Conservation (phyloP, 2,797 vertebrate genomes). For the Semaprochilodus insignis region DNA sequence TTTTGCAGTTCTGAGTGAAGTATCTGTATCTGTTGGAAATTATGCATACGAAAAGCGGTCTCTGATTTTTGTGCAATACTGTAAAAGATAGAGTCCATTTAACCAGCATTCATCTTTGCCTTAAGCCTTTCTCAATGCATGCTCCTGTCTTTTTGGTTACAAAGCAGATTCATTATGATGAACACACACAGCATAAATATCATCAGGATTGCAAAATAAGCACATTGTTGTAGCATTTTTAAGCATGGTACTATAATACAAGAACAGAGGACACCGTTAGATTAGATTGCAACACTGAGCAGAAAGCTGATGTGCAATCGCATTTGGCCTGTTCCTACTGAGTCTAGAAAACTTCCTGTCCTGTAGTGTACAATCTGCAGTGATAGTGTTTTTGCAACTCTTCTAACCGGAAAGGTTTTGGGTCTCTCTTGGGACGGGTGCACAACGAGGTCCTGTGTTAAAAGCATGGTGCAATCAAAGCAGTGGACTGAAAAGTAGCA, state of each 20-base stretch:
- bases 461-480: not conserved
- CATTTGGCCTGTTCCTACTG: not conserved
- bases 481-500: not conserved
- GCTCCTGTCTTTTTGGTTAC: not conserved
- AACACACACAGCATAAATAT: not conserved
- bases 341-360: not conserved
- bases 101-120: too few relatives aligned
- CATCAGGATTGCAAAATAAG: not conserved
- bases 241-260: not conserved
- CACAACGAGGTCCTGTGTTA: too few relatives aligned
- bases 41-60: too few relatives aligned
- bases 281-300: not conserved
- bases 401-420: not conserved
- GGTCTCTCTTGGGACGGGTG: not conserved
- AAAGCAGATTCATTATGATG: not conserved
- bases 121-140: too few relatives aligned
- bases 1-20: too few relatives aligned
- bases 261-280: not conserved
- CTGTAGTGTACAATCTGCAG: not conserved
- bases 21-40: too few relatives aligned
- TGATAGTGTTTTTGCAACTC: not conserved
- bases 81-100: too few relatives aligned
- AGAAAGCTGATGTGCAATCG: not conserved
- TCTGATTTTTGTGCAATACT: too few relatives aligned
- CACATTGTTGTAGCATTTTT: not conserved